Evolutionary conservation across 2,797 vertebrate genomes (phyloP).

Genomic region (Carapus acus): DNA sequence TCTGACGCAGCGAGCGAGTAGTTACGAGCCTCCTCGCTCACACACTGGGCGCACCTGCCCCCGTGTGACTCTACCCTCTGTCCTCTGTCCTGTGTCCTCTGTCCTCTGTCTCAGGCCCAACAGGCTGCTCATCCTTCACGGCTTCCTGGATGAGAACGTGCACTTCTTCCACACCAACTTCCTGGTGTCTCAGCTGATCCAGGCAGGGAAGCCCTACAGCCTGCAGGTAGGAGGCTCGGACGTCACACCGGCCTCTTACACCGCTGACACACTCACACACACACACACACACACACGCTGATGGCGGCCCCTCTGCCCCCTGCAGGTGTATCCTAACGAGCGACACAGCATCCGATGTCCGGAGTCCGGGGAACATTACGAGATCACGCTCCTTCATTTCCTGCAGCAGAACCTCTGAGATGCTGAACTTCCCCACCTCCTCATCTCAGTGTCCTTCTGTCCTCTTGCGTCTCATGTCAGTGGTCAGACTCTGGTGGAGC

Average conservation of each 20-base stretch:
- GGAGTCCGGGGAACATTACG: constrained; percentile 95
- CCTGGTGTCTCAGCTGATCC: constrained; percentile 93
- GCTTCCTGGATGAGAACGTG: constrained; percentile 96
- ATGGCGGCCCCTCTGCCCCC: not conserved
- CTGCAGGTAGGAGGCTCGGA: constrained; percentile 76
- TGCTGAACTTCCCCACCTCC: constrained; percentile 23
- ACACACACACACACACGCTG: no score
- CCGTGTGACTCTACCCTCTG: no score
- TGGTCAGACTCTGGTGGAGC: not conserved
- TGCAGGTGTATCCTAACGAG: constrained; percentile 93
- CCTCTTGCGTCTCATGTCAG: constrained; percentile 11
- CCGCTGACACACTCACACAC: no score
- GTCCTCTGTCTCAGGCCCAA: constrained; percentile 80
- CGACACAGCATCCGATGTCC: constrained; percentile 96
- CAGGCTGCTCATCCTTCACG: constrained; percentile 91
- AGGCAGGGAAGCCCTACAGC: constrained; percentile 92
- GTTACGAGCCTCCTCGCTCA: no score
- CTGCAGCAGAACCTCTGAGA: constrained; percentile 97
- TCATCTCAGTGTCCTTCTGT: not conserved
- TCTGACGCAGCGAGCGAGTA: no score
- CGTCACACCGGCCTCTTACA: no score
- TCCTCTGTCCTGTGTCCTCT: no score
- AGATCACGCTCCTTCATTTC: constrained; percentile 95
- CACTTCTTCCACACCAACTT: constrained; percentile 99
- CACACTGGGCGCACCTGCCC: no score